phyloP scores from a whole-genome alignment of 37 sponge, comb jelly and placozoan genomes.

The Chondrilla cf. caribensis region DNA sequence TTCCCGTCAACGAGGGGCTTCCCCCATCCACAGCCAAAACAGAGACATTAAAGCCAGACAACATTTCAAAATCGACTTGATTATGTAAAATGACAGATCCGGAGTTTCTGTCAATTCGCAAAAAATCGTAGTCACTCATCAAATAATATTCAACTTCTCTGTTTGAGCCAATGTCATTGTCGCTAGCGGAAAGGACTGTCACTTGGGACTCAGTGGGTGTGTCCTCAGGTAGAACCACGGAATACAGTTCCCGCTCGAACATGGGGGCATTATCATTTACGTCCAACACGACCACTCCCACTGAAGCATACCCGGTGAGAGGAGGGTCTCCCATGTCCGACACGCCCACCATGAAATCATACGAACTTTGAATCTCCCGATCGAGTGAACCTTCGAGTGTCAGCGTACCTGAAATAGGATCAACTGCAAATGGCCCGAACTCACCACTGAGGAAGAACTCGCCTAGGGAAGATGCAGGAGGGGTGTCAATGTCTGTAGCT shows the following conservation, averaged over 20 bases:
- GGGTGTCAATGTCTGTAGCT: conserved; percentile 36
- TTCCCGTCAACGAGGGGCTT: conserved; percentile 11
- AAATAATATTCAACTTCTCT: conserved; percentile 4
- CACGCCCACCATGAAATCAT: conserved; percentile 30
- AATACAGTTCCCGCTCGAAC: conserved; percentile 5
- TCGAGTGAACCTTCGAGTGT: not conserved
- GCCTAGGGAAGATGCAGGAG: not conserved
- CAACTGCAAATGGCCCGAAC: not conserved
- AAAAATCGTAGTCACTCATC: not conserved
- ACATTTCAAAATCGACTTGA: conserved; percentile 46
- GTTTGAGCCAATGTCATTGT: conserved; percentile 34
- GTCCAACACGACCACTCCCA: conserved; percentile 3
- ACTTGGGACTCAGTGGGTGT: conserved; percentile 21
- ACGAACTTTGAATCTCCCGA: not conserved
- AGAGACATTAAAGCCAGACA: not conserved
- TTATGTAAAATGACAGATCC: conserved; percentile 27
- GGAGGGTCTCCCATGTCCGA: conserved; percentile 25
- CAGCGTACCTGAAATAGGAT: not conserved
- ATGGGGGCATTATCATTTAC: conserved; percentile 29
- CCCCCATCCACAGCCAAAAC: conserved; percentile 58
- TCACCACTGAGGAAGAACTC: not conserved
- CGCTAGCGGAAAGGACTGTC: conserved; percentile 30
- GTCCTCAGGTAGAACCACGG: conserved; percentile 29
- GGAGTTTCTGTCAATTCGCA: conserved; percentile 35
- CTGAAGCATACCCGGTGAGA: not conserved